Evolutionary conservation across 2,113 vertebrate genomes (phyloP).

Genomic region (Scomber japonicus): DNA sequence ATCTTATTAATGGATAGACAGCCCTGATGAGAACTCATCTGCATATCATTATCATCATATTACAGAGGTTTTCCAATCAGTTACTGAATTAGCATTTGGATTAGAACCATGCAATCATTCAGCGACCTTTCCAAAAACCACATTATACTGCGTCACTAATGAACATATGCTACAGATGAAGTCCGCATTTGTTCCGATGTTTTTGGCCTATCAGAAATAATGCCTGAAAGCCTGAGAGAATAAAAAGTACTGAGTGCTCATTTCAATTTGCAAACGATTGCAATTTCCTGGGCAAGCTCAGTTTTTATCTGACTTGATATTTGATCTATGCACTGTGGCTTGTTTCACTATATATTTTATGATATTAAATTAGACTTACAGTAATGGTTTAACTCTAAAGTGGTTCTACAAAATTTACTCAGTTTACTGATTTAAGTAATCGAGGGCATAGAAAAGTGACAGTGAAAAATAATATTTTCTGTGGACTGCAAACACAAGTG

Average conservation of each 20-base stretch:
- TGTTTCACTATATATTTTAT: constrained; percentile 8
- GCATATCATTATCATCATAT: constrained; percentile 79
- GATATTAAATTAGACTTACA: neutral
- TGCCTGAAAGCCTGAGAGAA: neutral
- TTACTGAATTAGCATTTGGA: constrained; percentile 72
- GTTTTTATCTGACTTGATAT: neutral
- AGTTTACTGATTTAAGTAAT: constrained; percentile 12
- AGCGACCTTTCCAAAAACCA: constrained; percentile 68
- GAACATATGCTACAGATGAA: constrained; percentile 61
- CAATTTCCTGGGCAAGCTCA: neutral
- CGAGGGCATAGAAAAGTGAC: neutral
- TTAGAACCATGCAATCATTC: constrained; percentile 71
- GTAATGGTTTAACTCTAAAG: constrained; percentile 22
- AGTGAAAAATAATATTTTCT: constrained; percentile 16
- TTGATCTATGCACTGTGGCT: constrained; percentile 1
- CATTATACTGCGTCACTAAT: constrained; percentile 62
- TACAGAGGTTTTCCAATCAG: constrained; percentile 75
- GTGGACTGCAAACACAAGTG: constrained; percentile 4
- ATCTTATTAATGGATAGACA: constrained; percentile 72
- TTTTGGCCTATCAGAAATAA: constrained; percentile 49
- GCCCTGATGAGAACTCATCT: constrained; percentile 75
- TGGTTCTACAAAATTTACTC: neutral
- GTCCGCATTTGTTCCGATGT: constrained; percentile 42
- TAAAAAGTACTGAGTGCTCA: neutral
- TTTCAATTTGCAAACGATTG: constrained; percentile 18